phyloP scores from a whole-genome alignment of 35 echinoderm and acorn worm species.

The Strongylocentrotus purpuratus region DNA sequence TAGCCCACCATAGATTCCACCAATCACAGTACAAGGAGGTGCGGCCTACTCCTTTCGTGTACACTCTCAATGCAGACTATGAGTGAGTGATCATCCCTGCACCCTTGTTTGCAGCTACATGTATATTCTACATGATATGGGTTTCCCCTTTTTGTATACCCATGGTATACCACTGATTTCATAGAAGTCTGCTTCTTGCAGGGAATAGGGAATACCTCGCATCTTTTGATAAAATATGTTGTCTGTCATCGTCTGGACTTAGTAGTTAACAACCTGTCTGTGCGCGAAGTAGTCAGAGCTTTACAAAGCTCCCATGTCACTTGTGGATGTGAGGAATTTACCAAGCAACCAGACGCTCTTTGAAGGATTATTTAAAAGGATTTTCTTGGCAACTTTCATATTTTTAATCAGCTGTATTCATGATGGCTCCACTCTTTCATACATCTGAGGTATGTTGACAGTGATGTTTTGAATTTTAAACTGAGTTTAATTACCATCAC shows the following conservation, averaged over 20 bases:
- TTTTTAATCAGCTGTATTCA: neutral
- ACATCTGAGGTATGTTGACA: conserved; percentile 15
- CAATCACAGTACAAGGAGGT: neutral
- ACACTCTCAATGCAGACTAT: neutral
- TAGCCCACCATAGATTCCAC: conserved; percentile 14
- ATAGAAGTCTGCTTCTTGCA: neutral
- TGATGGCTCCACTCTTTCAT: conserved; percentile 42
- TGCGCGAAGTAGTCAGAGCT: neutral
- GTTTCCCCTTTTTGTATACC: too few species aligned
- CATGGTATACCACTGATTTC: neutral
- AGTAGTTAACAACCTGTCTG: neutral
- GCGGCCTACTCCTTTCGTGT: neutral
- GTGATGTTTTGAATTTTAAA: neutral
- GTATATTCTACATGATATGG: too few species aligned
- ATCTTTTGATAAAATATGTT: neutral
- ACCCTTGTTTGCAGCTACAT: neutral
- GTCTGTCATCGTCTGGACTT: neutral
- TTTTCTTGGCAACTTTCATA: neutral
- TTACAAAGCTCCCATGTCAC: neutral
- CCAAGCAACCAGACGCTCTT: neutral
- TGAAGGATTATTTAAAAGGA: conserved; percentile 2
- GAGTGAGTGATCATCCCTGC: neutral
- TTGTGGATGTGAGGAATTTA: neutral
- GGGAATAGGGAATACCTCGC: neutral
- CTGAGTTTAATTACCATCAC: neutral